Evolutionary conservation across 1,140 invertebrate genomes (phyloP).

Genomic region (Magallana gigas): DNA sequence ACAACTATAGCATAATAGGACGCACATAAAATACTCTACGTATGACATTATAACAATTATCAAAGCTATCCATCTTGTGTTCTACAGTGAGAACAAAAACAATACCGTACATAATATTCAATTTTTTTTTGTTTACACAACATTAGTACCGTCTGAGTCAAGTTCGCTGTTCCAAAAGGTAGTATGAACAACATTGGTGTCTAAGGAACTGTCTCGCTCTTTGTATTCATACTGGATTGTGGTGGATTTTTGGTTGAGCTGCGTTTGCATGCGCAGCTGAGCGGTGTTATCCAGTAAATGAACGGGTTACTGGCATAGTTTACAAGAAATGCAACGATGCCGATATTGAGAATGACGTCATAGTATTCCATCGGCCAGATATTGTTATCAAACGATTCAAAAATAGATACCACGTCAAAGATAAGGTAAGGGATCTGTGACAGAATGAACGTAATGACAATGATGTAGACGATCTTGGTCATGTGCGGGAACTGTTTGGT

Average conservation of each 20-base stretch:
- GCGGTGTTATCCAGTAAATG: neutral
- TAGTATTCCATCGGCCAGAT: neutral
- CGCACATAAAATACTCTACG: too few species aligned
- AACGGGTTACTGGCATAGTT: constrained; percentile 9
- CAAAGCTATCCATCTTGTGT: too few species aligned
- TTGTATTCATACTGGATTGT: too few species aligned
- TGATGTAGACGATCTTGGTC: constrained; percentile 18
- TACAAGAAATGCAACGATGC: neutral
- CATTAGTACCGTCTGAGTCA: too few species aligned
- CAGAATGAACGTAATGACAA: neutral
- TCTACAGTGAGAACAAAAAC: too few species aligned
- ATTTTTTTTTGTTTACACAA: too few species aligned
- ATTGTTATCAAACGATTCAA: neutral
- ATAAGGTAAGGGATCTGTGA: neutral
- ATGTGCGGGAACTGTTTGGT: neutral
- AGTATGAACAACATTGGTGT: too few species aligned
- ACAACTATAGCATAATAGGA: too few species aligned
- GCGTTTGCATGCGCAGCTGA: neutral
- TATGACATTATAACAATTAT: too few species aligned
- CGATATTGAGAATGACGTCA: neutral
- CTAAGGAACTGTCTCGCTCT: too few species aligned
- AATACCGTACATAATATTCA: too few species aligned
- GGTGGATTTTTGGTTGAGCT: neutral
- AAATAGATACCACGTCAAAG: neutral
- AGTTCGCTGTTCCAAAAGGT: too few species aligned